These are phyloP conservation scores for Apamea crenata DNA, from an alignment of 2,888 invertebrate species.

Conservation along the genomic window DNA sequence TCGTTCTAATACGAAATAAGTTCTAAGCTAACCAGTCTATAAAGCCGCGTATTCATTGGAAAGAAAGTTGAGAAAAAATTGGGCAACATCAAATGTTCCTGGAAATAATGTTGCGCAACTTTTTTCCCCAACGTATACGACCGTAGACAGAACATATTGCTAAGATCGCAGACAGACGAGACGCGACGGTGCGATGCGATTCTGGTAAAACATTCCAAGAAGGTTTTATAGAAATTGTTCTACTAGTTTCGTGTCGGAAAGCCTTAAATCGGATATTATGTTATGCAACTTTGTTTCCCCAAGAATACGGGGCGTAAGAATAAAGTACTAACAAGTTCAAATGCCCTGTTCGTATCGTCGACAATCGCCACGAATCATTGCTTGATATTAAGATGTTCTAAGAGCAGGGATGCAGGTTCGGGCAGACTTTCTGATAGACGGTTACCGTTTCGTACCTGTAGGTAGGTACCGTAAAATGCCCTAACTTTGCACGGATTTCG, in stretches of 20 bases:
- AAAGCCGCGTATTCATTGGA: background rate
- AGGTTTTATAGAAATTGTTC: too few species aligned
- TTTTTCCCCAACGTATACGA: background rate
- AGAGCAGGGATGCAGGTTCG: slow-evolving; percentile 7
- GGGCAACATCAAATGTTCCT: background rate
- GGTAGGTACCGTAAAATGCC: too few species aligned
- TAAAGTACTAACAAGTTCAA: slow-evolving; percentile 18
- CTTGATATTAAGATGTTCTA: background rate
- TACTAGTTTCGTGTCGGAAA: too few species aligned
- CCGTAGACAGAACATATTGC: too few species aligned
- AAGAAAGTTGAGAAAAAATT: background rate
- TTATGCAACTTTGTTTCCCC: background rate
- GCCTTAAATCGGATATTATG: background rate
- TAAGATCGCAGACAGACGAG: too few species aligned
- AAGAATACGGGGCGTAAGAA: background rate
- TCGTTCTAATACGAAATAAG: background rate
- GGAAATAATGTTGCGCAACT: background rate
- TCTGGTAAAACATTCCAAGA: too few species aligned
- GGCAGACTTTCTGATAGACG: background rate
- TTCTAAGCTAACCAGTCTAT: background rate
- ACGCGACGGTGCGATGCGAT: too few species aligned
- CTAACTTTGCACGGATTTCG: too few species aligned
- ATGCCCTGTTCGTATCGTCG: background rate
- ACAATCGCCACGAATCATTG: background rate
- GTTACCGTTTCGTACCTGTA: slow-evolving; percentile 5